Evolutionary conservation across 2,113 vertebrate species (phyloP), one percentile per base, ranked within the genome.

Genomic region (Pomatostomus ruficeps): DNA sequence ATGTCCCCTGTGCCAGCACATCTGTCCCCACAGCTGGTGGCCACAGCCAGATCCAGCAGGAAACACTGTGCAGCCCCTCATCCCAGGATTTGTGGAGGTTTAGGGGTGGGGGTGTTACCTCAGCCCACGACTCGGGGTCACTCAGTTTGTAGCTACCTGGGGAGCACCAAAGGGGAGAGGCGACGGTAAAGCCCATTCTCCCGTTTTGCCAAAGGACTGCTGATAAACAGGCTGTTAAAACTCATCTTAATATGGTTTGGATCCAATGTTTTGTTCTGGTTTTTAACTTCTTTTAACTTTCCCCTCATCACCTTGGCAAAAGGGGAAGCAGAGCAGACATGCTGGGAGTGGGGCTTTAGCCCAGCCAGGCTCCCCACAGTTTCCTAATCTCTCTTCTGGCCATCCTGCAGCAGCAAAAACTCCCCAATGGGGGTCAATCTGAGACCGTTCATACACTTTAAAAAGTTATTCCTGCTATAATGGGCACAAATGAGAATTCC

Each of bases 341-440:
- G 2, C 26, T 62, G 31, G 22, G 26, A 84, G 25, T 7, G 14
- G 23, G 26, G 42, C 36, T 89, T 46, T 17, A 74, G 20, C 35
- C 72, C 12, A 5, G 38, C 67, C 73, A 65, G 77, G 65, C 57
- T 95, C 70, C 84, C 77, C 48, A 35, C 24, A 66, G 72, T n/a
- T 80, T 38, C 65, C 46, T 57, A 33, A 78, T 75, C 38, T 40
- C 79, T 66, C 25, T 76, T 70, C 63, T 93, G 95, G 63, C 72
- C 1, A 0, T 49, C 20, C 77, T 89, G 20, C n/a, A 80, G 31
- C 55, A 91, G 23, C 58, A 79, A 4, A 5, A 80, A 18, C 55
- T 96, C 83, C 78, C 88, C 79, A 71, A 7, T 2, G 78, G 22
- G 20, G 72, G 68, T 80, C 75, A 84, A 91, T 18, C 59, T 1